Percentiles rank a stretch among this genome's conserved stretches.
Evolutionary conservation across 2,113 vertebrate species (phyloP).

Genomic region (Solenodon paradoxus): DNA sequence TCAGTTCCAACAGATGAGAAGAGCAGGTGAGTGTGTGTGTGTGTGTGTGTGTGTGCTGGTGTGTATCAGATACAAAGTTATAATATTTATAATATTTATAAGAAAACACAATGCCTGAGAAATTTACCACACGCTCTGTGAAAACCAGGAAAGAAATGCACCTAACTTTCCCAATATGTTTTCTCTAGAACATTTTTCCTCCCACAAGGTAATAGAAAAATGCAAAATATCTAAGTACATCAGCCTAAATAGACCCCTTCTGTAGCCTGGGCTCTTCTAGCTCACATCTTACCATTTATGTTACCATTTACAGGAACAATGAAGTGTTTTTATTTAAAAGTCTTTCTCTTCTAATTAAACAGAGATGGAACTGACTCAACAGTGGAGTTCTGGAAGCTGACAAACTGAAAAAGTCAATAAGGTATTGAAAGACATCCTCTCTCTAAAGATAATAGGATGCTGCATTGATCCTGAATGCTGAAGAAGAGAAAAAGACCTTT

Average conservation of each 20-base stretch:
- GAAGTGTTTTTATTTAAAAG: conserved; percentile 64
- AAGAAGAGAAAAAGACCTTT: conserved; percentile 46
- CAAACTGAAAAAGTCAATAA: conserved; percentile 68
- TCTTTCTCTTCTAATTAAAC: conserved; percentile 61
- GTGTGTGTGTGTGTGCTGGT: not conserved
- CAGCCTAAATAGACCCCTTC: not conserved
- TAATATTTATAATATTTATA: not conserved
- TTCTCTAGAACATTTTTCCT: conserved; percentile 9
- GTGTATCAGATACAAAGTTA: too few relatives aligned
- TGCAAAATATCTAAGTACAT: conserved; percentile 2
- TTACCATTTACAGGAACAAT: conserved; percentile 48
- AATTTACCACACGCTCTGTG: not conserved
- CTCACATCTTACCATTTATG: conserved; percentile 13
- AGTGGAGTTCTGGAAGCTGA: conserved; percentile 55
- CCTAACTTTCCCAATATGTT: not conserved
- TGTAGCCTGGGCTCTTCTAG: not conserved
- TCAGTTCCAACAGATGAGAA: not conserved
- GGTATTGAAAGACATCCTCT: conserved; percentile 51
- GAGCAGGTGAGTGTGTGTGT: not conserved
- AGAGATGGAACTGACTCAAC: conserved; percentile 57
- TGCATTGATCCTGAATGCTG: conserved; percentile 62
- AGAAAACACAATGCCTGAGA: not conserved
- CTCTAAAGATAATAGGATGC: conserved; percentile 45
- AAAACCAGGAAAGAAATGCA: conserved; percentile 11
- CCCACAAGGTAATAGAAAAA: not conserved